phyloP scores from a whole-genome alignment of 2,797 vertebrate genomes.

The Zenarchopterus dispar region DNA sequence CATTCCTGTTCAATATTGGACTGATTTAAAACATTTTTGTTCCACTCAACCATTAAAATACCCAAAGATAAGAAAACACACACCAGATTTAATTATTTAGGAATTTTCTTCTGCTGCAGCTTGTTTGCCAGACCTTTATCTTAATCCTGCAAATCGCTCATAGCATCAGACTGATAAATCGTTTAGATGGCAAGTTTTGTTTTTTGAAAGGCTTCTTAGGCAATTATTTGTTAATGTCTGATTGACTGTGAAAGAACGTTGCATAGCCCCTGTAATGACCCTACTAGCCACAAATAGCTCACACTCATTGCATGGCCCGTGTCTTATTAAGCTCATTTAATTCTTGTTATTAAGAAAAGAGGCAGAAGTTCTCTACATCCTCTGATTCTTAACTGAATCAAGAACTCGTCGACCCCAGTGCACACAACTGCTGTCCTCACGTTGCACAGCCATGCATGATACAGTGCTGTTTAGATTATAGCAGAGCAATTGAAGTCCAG shows the following conservation, averaged over 20 bases:
- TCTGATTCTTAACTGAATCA: constrained; percentile 58
- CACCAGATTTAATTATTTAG: not conserved
- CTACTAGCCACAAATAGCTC: too few species aligned
- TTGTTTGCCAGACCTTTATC: too few species aligned
- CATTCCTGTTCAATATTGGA: not conserved
- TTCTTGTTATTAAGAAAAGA: too few species aligned
- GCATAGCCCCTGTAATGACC: too few species aligned
- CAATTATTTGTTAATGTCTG: not conserved
- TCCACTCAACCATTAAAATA: not conserved
- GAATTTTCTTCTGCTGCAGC: too few species aligned
- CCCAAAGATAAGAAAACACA: not conserved
- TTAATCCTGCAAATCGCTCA: too few species aligned
- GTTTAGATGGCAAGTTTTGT: not conserved
- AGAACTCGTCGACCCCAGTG: constrained; percentile 47
- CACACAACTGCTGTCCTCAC: constrained; percentile 28
- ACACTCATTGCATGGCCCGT: too few species aligned
- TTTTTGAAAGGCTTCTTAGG: not conserved
- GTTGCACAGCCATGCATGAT: constrained; percentile 6
- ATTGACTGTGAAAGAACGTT: constrained; percentile 13
- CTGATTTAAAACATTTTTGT: not conserved
- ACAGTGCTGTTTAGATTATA: constrained; percentile 1
- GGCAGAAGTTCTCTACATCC: too few species aligned
- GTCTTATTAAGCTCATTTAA: too few species aligned
- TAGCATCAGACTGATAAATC: too few species aligned
- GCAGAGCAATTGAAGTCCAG: constrained; percentile 23